Evolutionary conservation across 2,797 vertebrate genomes (phyloP).

Genomic region (Danio choprae): DNA sequence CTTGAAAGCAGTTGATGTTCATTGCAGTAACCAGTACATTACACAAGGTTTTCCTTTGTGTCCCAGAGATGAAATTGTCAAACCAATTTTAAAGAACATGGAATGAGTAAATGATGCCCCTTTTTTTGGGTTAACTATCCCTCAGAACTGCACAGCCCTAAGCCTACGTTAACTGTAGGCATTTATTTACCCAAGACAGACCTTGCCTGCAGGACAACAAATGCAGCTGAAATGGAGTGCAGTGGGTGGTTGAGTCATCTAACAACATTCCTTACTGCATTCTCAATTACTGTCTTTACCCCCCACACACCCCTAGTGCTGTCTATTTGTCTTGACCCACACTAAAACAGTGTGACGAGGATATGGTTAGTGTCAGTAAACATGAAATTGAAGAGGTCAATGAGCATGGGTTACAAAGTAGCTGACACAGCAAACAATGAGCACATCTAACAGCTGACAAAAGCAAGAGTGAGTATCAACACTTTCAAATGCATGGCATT

Average conservation of each 20-base stretch:
- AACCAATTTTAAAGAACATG: not conserved
- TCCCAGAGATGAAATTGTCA: not conserved
- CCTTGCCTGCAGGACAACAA: conserved; percentile 46
- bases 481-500: not conserved
- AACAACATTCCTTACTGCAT: conserved; percentile 24
- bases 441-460: conserved; percentile 10
- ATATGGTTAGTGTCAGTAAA: not conserved
- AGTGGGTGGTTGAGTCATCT: conserved; percentile 29
- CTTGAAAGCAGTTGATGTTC: not conserved
- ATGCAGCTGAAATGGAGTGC: not conserved
- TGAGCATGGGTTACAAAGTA: not conserved
- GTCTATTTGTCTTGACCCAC: conserved; percentile 9
- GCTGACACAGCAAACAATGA: not conserved
- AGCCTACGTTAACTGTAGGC: conserved; percentile 6
- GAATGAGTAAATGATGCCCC: not conserved
- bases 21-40: not conserved
- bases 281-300: conserved; percentile 15
- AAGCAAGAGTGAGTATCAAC: not conserved
- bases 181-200: conserved; percentile 21
- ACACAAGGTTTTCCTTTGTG: not conserved
- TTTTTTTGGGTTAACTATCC: not conserved
- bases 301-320: not conserved
- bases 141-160: not conserved
- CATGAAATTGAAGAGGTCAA: not conserved
- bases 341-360: not conserved